Base-by-base conservation (phyloP, 2,888 invertebrate genomes). In the Thereva unica region DNA sequence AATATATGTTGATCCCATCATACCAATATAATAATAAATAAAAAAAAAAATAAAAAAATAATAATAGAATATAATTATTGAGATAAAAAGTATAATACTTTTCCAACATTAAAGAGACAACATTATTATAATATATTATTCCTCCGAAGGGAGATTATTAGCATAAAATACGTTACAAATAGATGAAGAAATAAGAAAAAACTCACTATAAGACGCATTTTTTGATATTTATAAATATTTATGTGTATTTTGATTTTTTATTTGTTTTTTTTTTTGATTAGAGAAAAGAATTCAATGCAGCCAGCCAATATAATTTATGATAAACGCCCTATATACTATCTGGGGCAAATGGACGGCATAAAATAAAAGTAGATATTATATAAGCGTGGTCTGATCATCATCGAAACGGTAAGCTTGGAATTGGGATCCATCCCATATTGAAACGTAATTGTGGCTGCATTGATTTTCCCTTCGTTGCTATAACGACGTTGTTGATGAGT, bases 401-500 rank as follows among this genome's bases (percentile, higher is more conserved):
- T 73, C 74, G 70, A 71, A 71, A 67, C 72, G 72, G 70, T 73
- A 73, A 38, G 73, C 71, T 66, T 73, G 74, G 70, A 71, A 74
- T 56, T 68, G 71, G 64, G 72, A 69, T 70, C 74, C 74, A 72
- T 74, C 72, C 75, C 75, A 75, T 55, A 74, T 72, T 66, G 73
- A 72, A 66, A 73, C 67, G 71, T 71, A 72, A 71, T 73, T 67
- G 47, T 69, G 72, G 71, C 72, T 73, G 69, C 73, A 75, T 73
- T 75, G 74, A 75, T 72, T 71, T 69, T 73, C 73, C 68, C 71
- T 72, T 73, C 71, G 74, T 72, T 75, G 76, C 85, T 87, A 87
- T 83, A 87, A 86, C 82, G 87, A 87, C 76, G 87, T 87, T 81
- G 87, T 87, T 82, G 87, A 87, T 79, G 87, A 87, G 84, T 85